These are phyloP conservation scores for Mnemiopsis leidyi DNA, from an alignment of 37 sponge, comb jelly and placozoan genomes.

Conservation along the genomic window DNA sequence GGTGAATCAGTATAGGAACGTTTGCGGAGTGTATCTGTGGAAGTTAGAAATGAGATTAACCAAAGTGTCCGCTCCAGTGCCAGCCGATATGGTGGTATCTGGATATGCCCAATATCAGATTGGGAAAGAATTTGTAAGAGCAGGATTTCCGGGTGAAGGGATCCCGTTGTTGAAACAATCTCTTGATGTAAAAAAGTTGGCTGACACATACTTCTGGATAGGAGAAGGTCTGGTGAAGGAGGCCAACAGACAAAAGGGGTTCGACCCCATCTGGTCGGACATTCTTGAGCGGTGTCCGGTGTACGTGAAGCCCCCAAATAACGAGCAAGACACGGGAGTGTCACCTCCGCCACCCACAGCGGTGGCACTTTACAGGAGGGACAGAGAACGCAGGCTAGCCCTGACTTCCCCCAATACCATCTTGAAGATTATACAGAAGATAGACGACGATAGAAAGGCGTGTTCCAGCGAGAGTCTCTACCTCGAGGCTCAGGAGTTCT, in stretches of 20 bases:
- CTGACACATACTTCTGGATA: conserved; percentile 44
- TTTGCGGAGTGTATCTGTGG: conserved; percentile 62
- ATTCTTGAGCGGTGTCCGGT: conserved; percentile 17
- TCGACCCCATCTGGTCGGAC: conserved; percentile 17
- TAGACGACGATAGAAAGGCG: neutral
- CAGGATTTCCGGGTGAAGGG: conserved; percentile 15
- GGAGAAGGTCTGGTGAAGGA: conserved; percentile 51
- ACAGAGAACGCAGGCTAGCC: conserved; percentile 37
- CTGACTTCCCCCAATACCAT: conserved; percentile 14
- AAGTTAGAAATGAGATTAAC: neutral
- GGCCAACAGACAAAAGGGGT: conserved; percentile 17
- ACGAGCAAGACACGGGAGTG: conserved; percentile 29
- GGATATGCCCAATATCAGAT: conserved; percentile 29
- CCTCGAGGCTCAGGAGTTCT: conserved; percentile 9
- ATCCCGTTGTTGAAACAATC: neutral
- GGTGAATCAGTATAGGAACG: conserved; percentile 15
- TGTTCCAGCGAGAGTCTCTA: neutral
- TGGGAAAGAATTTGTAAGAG: conserved; percentile 25
- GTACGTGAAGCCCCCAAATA: neutral
- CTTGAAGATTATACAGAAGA: conserved; percentile 10
- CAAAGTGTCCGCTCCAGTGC: neutral
- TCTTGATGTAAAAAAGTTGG: neutral
- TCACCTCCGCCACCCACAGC: conserved; percentile 62
- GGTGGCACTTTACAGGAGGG: conserved; percentile 19
- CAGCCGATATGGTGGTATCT: neutral